Evolutionary conservation across 2,888 invertebrate genomes (phyloP), one percentile per base, ranked within the genome.

Genomic region (Amphipoea lucens): DNA sequence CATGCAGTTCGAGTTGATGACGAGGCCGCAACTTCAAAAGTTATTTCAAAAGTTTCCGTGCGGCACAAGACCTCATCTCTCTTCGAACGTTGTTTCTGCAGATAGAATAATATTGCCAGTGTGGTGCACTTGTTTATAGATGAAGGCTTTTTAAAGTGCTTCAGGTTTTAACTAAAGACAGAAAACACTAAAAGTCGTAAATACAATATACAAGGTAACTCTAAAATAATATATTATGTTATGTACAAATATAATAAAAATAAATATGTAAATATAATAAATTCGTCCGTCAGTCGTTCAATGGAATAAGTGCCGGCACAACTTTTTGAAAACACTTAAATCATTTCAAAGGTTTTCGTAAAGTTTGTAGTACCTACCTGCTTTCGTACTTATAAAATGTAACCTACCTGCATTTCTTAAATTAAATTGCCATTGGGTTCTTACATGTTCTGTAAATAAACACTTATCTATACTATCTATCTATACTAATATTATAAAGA

Each of bases 11-110:
- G 40, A 66, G 83, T 77, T 73, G 82, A 75, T 66, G 86, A 69
- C 67, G 65, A 62, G 42, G 65, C 82, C 68, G 45, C 73, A 84
- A 84, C 62, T 75, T 62, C n/a, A n/a, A 17, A 73, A 84, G 78
- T 78, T 78, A 82, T 79, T 74, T 79, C 63, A 67, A 29, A 85
- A 84, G 45, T 77, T 77, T 87, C n/a, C 36, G 71, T 51, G 40
- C 48, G 57, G 40, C 45, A 42, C 48, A 63, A 77, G 36, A 51
- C 68, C 51, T 76, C 72, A 72, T 84, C 51, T 62, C 68, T 74
- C 71, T 67, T 84, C 67, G 40, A 54, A 36, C 17, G 17, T 71
- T 23, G 62, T 82, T 81, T 85, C 67, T 70, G 40, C 12, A 65
- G 71, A 51, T 40, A 60, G 7, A 68, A 72, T 48, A 75, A 68